Base-by-base conservation (phyloP, 2,113 vertebrate genomes). In the Naja naja region DNA sequence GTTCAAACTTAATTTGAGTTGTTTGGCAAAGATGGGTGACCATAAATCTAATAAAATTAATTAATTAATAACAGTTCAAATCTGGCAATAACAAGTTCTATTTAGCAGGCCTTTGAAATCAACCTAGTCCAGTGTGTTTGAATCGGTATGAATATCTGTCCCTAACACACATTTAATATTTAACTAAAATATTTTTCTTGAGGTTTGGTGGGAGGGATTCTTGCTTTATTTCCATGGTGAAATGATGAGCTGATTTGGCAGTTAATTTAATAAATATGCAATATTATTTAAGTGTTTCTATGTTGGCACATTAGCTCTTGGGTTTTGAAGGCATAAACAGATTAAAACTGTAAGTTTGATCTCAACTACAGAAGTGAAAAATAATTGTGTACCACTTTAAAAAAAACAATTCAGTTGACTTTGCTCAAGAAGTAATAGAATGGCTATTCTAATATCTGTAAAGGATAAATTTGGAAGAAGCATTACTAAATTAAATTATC, bases 21-120 rank as follows among this genome's bases (percentile, higher is more conserved):
- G 7, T 34, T 81, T 39, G 34, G 18, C 16, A 22, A 81, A 81
- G 34, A 43, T 9, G 3, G 6, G 7, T 20, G 34, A 9, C 34
- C 34, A 22, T 43, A 81, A 81, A 81, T 43, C 34, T 43, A 81
- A 81, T 81, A 43, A 81, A 81, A 81, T 39, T 20, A 74, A 81
- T 34, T 0, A 39, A 81, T 25, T 81, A 27, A 43, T 14, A 53
- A 54, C 87, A 0, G 88, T 54, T 89, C 85, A 64, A 18, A 74
- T 9, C 0, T 90, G 11, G 14, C 93, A 92, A 91, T 34, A 89
- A 22, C n/a, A 69, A 23, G 0, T 1, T 1, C 54, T 43, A 90
- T 54, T 93, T 94, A 94, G 2, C 56, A 93, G 90, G 47, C 55
- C 0, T 45, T 45, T 93, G 1, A 90, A 95, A 94, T 6, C 16